Evolutionary conservation across 2,888 invertebrate species (phyloP), one percentile per base, ranked within the genome.

Genomic region (Operophtera brumata): DNA sequence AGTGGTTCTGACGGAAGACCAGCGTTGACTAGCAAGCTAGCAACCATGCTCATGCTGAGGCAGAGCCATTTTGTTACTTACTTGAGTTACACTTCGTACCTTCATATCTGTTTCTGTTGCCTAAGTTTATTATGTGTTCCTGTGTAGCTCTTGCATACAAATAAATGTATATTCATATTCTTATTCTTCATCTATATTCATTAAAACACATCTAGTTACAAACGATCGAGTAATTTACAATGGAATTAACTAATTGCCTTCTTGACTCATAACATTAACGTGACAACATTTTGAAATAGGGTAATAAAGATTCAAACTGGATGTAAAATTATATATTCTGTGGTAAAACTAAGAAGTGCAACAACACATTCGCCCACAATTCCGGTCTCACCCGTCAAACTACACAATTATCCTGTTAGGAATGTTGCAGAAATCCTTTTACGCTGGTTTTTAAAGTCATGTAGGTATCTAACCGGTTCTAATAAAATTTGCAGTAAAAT

Each of bases 391-490:
- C 42, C 32, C 58, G 57, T 59, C 47, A 54, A 66, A 64, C 62
- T 48, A 59, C 55, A 65, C 66, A 57, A 67, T 75, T 71, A 75
- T 73, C 64, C 68, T 71, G 70, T 65, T 66, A 70, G 66, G 73
- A 77, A 78, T 75, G 76, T 66, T 61, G 71, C 66, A 69, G 62
- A 58, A 70, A 65, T 62, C 67, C 65, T 68, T 67, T 63, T 65
- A 57, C 66, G 65, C 5, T 7, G 57, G 59, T 57, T 53, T 61
- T 66, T 59, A 64, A 62, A 62, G n/a, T n/a, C 53, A 36, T 57
- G 39, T 20, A 20, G 20, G 20, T 28, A 26, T 40, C 13, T 14
- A 67, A 70, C 70, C 30, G 62, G 67, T 72, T 65, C 56, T 49
- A 66, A 41, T 34, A 53, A 36, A 34, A 34, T 11, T 56, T 63